Evolutionary conservation across 2,888 invertebrate species (phyloP), one percentile per base, ranked within the genome.

Genomic region (Eucriotettix oculatus): DNA sequence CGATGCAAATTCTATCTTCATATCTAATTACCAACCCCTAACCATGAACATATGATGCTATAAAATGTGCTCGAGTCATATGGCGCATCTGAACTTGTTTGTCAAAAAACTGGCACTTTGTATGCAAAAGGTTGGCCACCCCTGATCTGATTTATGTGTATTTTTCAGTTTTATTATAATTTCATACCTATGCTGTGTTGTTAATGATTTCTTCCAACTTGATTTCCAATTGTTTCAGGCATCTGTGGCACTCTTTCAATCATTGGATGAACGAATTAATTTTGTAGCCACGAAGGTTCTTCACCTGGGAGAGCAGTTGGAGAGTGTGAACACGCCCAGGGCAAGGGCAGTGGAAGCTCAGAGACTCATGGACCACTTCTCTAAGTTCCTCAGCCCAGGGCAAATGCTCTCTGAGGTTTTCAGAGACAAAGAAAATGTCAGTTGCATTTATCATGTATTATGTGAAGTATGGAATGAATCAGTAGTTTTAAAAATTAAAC

Each of bases 251-350:
- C 85, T 90, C 66, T 95, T 95, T 72, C 90, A 93, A 75, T 88
- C 92, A 65, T 73, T 98, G 58, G 98, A 98, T 73, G 92, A 92
- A 68, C 86, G 95, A 68, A 97, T 99, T 70, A 97, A 96, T 68
- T 88, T 89, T 61, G 98, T 99, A 54, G 97, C 98, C 0, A 95
- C 95, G 0, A 93, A 97, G 75, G 98, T 99, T 0, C 84, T 98
- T 56, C 97, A 98, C 74, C 81, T 99, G n/a, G 99, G 98, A 0
- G 98, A 98, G 74, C 98, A 99, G 71, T 77, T 99, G 54, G 98
- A 99, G 68, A 95, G 92, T 65, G 94, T 98, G 0, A 90, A 97
- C 71, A 93, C 90, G 0, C 98, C 98, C 0, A 76, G 99, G 60
- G 88, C 95, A 16, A 79, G 98, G 61, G 94, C 96, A 0, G 92